Conservation (phyloP, 2,113 vertebrate genomes). For the Engraulis encrasicolus region DNA sequence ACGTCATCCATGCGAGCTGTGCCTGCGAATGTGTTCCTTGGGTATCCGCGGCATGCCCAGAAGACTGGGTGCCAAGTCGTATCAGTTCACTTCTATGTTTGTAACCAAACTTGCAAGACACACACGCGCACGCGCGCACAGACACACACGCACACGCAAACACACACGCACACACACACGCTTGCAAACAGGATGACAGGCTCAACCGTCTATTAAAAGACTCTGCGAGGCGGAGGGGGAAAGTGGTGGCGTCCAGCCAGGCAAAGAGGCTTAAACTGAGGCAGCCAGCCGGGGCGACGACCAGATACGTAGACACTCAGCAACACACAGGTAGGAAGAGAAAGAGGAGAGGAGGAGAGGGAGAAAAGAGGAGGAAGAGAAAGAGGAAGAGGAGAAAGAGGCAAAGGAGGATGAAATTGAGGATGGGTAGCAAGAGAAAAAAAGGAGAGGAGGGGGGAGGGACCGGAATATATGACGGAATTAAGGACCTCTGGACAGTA, state of each 20-base stretch:
- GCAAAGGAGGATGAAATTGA: not conserved
- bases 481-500: too few relatives aligned
- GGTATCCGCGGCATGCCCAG: not conserved
- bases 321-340: not conserved
- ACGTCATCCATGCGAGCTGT: not conserved
- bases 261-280: constrained; percentile 50
- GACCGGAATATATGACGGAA: too few relatives aligned
- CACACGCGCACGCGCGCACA: not conserved
- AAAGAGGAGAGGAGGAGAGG: too few relatives aligned
- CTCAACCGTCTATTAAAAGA: constrained; percentile 17
- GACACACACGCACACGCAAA: not conserved
- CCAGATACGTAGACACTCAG: constrained; percentile 35
- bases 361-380: not conserved
- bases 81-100: not conserved
- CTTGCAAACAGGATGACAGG: not conserved
- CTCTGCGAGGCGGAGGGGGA: not conserved
- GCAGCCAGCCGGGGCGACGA: not conserved
- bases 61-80: not conserved
- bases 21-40: not conserved
- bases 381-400: not conserved
- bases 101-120: not conserved
- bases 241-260: constrained; percentile 21
- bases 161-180: not conserved
- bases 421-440: not conserved
- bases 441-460: not conserved